Evolutionary conservation across 64 coral and sea anemone genomes (phyloP).

Genomic region (Stichodactyla mertensii): DNA sequence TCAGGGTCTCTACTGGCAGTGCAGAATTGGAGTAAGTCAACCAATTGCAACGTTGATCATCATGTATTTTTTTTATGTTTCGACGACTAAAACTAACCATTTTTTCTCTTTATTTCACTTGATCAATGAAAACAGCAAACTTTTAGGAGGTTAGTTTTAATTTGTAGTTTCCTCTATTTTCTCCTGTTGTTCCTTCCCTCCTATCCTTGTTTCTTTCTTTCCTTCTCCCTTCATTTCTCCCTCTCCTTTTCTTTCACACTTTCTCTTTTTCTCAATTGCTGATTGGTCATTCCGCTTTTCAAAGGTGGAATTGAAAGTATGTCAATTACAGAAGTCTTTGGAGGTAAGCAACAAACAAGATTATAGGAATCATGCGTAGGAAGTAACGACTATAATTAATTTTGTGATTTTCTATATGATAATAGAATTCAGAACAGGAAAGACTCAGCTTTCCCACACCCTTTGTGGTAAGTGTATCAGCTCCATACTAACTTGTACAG

Average conservation of each 20-base stretch:
- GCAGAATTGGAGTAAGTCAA: slow-evolving; percentile 76
- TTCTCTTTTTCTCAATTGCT: background rate
- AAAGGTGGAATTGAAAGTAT: slow-evolving; percentile 98
- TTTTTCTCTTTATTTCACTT: background rate
- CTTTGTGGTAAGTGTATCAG: slow-evolving; percentile 71
- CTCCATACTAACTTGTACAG: background rate
- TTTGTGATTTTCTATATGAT: slow-evolving; percentile 17
- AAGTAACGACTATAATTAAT: background rate
- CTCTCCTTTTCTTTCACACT: background rate
- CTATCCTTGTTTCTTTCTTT: background rate
- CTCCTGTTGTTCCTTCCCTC: background rate
- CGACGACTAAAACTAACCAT: background rate
- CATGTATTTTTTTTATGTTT: background rate
- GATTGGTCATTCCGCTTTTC: too few species aligned
- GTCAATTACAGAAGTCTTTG: slow-evolving; percentile 99
- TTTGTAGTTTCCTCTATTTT: background rate
- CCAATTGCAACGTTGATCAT: background rate
- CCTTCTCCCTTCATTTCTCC: background rate
- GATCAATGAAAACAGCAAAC: slow-evolving; percentile 53
- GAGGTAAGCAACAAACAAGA: slow-evolving; percentile 42
- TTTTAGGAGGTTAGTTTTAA: slow-evolving; percentile 77
- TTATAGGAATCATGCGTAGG: too few species aligned
- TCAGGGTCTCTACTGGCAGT: slow-evolving; percentile 86
- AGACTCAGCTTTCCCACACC: slow-evolving; percentile 98
- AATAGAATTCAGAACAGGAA: slow-evolving; percentile 95